Base-by-base conservation (phyloP, 2,888 invertebrate genomes). In the Eurytoma californica region DNA sequence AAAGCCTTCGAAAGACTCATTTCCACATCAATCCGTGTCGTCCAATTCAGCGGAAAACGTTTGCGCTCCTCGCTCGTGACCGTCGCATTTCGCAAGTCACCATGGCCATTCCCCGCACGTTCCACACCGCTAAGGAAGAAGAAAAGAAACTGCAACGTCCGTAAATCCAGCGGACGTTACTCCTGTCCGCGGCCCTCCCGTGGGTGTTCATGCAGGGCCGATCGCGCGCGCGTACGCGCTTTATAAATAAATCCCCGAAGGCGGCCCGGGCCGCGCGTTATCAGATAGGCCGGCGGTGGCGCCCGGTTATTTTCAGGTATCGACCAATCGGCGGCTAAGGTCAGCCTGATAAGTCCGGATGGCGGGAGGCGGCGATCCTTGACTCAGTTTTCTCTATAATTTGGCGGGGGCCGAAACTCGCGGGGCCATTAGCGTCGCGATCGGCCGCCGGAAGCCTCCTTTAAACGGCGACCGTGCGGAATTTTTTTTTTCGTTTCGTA, bases 261-360 rank as follows among this genome's bases (percentile, higher is more conserved):
- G 39, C 39, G 39, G 39, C 47, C 28, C 51, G 7, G 3, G 20
- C 14, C 16, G 39, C 24, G 0, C 39, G 39, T 53, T 55, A 63
- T 69, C 69, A 60, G 60, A 58, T 72, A 49, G 20, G 14, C 24
- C 9, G 12, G 16, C 61, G 63, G 47, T 69, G 16, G 18, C 20
- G 74, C 49, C 39, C 60, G 81, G 86, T 86, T 89, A 88, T 88
- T 89, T 89, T 86, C 83, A 87, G 87, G 82, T 87, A 89, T 90
- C 87, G 87, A 88, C 87, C 87, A 88, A 88, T 89, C 86, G 85
- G n/a, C 65, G 68, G 65, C 75, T 89, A 89, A 89, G 88, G 88
- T 89, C 88, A 88, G 85, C 83, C 86, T 82, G 83, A 83, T 84
- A 79, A 83, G 74, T 83, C 81, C 82, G 83, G 83, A 57, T 82